Evolutionary conservation across 2,888 invertebrate genomes (phyloP), one percentile per base, ranked within the genome.

Genomic region (Chelonus formosanus): DNA sequence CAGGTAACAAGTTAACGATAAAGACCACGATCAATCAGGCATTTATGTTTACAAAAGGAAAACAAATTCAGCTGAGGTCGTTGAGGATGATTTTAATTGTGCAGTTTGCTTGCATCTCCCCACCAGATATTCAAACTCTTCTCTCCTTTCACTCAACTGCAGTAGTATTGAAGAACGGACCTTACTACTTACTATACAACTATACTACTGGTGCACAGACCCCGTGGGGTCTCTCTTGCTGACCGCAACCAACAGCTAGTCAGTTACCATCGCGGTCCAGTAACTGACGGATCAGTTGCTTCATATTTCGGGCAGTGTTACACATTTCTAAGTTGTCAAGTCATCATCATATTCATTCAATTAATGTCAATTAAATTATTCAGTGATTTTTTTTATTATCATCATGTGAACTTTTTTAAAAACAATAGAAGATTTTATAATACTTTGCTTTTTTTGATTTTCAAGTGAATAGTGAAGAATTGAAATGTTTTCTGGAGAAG

Each of bases 181-280:
- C 47, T 58, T 48, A 58, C 44, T 56, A 44, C 44, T 5, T 56
- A 43, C 34, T 44, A 6, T 32, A 54, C 35, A 10, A 36, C 58
- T 45, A 45, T 48, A 50, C 47, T 61, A 61, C 61, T 53, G 53
- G 31, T 20, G 10, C 32, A 10, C 53, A 63, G 60, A 60, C 61
- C 65, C 65, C 65, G 63, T 69, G 63, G 65, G 68, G 67, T 67
- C 65, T 65, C 55, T 56, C 69, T 47, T 48, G 68, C 71, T 70
- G 72, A 70, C 71, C 73, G 70, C 71, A 59, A 65, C 65, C 63
- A 67, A 64, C 48, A 62, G 58, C 54, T 34, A 67, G 67, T 74
- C 77, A 75, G 77, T 77, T 75, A 71, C 73, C 72, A 72, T 72
- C 71, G 73, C 72, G 76, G 75, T 76, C 75, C 75, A 76, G 77